Conservation (phyloP, 2,888 invertebrate genomes). For the Eupithecia subumbrata region DNA sequence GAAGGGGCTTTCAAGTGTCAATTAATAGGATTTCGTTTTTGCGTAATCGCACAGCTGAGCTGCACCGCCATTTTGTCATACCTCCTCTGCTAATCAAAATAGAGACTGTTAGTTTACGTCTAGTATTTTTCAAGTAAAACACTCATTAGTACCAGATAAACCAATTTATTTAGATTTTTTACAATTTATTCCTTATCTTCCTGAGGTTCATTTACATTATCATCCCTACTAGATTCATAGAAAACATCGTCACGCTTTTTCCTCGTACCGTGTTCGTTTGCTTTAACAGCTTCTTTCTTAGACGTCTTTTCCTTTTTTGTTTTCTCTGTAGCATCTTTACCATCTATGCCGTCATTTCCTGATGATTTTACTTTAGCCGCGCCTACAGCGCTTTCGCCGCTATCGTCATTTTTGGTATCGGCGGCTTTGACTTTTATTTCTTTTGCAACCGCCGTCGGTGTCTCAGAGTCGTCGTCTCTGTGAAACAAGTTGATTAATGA, state of each 20-base stretch:
- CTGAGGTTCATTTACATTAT: conserved; percentile 73
- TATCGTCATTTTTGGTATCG: neutral
- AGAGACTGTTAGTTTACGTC: neutral
- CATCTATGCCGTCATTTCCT: neutral
- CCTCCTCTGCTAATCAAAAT: neutral
- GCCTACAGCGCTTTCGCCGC: neutral
- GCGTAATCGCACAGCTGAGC: neutral
- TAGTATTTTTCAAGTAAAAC: neutral
- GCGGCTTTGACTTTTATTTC: neutral
- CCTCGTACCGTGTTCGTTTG: conserved; percentile 32
- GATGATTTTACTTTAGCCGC: neutral
- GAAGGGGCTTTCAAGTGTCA: too few species aligned
- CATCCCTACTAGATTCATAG: conserved; percentile 74
- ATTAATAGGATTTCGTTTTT: too few species aligned
- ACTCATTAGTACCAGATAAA: conserved; percentile 11
- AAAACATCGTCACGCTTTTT: conserved; percentile 52
- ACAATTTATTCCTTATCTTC: conserved; percentile 36
- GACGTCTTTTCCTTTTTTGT: conserved; percentile 30
- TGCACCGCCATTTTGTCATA: neutral
- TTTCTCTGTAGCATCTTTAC: conserved; percentile 5
- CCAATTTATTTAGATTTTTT: conserved; percentile 45
- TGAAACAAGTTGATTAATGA: neutral
- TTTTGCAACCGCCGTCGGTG: neutral
- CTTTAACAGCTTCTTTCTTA: conserved; percentile 34
- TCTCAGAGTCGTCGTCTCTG: neutral